Base-by-base conservation (phyloP, 2,797 vertebrate species). In the Gorsachius magnificus region DNA sequence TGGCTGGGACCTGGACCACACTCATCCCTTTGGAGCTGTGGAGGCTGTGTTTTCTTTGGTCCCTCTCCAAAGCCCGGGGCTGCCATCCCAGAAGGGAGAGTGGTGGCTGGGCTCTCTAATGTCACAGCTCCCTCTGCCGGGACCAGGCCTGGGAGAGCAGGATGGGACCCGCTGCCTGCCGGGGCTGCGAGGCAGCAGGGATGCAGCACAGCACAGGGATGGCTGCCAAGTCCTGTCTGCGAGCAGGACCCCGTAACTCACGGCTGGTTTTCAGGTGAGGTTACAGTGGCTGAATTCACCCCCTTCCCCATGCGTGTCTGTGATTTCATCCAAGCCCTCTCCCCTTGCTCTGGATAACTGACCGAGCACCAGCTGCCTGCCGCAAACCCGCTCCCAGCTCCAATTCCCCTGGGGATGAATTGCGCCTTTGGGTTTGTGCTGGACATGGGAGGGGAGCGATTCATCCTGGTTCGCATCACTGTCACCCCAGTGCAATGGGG, bases 101-200 rank as follows among this genome's bases (percentile, higher is more conserved):
- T 2, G 0, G 45, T 56, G 72, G 13, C n/a, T 81, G 16, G 6
- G 58, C 74, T 93, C 5, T 5, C 60, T 80, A 63, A 68, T 90
- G 95, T 57, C 95, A 90, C 92, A 97, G 96, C 96, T 96, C 96
- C 96, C 96, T 96, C 96, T 96, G 94, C 91, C 1, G 96, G 95
- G 92, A 75, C 60, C 0, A 0, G 48, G 4, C 6, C 61, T 43
- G 71, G 33, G 68, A 87, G 24, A 89, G 68, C 78, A 82, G 89
- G 80, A 82, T 20, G 41, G 61, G 69, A 80, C 71, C 78, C 63
- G 4, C 51, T 54, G 66, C 50, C 43, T 7, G 0, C 38, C 2
- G 10, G 10, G 16, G 19, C 45, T 29, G 43, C 1, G 2, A 21
- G 78, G 61, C 36, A 53, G 72, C 72, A 25, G 60, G 36, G 64